phyloP scores from a whole-genome alignment of 2,888 invertebrate genomes.

The Helobdella robusta region DNA sequence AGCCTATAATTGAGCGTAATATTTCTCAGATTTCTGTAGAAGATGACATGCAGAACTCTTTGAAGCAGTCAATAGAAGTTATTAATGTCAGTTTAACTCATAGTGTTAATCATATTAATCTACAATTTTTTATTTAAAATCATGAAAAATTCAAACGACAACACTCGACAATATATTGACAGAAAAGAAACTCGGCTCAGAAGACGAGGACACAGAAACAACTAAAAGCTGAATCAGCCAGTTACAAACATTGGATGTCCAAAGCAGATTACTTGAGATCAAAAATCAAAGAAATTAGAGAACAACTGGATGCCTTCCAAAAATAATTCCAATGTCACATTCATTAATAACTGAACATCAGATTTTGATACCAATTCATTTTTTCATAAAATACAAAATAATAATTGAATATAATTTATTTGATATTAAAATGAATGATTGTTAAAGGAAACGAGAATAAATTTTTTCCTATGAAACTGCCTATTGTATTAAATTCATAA shows the following conservation, averaged over 20 bases:
- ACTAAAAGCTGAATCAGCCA: background rate
- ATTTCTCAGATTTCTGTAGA: conserved; percentile 11
- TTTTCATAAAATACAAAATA: background rate
- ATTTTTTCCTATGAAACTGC: too few species aligned
- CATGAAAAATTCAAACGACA: background rate
- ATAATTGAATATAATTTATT: too few species aligned
- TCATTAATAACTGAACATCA: too few species aligned
- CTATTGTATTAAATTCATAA: too few species aligned
- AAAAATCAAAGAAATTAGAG: background rate
- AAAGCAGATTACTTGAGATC: conserved; percentile 4
- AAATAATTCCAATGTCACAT: background rate
- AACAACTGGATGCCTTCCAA: background rate
- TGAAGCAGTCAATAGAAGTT: background rate
- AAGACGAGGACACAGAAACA: background rate
- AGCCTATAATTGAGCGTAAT: too few species aligned
- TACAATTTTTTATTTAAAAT: background rate
- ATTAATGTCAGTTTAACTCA: background rate
- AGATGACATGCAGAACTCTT: background rate
- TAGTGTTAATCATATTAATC: too few species aligned
- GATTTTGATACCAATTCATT: too few species aligned
- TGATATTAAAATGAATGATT: too few species aligned
- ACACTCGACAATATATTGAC: background rate
- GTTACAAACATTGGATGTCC: background rate
- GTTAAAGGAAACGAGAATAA: too few species aligned
- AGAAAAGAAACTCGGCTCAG: conserved; percentile 7